phyloP scores from a whole-genome alignment of 2,113 vertebrate species.

The Bucco capensis region DNA sequence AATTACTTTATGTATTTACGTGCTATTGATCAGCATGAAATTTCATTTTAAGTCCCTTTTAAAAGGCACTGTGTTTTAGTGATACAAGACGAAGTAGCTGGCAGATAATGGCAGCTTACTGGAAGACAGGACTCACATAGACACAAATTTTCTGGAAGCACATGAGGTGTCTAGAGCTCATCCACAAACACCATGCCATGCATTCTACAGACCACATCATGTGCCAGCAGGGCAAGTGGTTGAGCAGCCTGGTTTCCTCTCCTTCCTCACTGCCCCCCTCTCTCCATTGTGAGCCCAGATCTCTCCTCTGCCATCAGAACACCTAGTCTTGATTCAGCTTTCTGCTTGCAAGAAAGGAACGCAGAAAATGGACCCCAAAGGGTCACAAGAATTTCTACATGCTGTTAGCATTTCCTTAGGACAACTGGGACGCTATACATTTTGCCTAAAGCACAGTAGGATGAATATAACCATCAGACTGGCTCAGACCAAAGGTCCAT shows the following conservation, averaged over 20 bases:
- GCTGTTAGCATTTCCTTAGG: neutral
- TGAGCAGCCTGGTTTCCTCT: neutral
- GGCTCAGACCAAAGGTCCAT: neutral
- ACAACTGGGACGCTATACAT: neutral
- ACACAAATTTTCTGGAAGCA: conserved; percentile 19
- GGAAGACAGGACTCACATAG: neutral
- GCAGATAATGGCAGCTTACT: neutral
- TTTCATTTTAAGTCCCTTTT: neutral
- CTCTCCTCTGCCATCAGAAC: neutral
- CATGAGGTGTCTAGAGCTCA: neutral
- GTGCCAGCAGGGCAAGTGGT: neutral
- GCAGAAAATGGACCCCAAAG: neutral
- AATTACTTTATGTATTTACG: neutral
- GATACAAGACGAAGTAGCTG: neutral
- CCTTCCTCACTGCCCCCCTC: neutral
- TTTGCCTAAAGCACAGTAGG: neutral
- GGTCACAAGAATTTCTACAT: neutral
- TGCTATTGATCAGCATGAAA: neutral
- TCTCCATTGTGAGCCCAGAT: neutral
- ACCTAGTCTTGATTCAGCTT: neutral
- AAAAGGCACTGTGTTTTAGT: neutral
- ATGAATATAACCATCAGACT: rapidly evolving
- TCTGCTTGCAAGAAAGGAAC: neutral
- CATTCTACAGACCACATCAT: neutral
- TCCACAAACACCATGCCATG: neutral